A percentile compares a stretch with the other conserved stretches of the same genome.
Evolutionary conservation across 2,888 invertebrate genomes (phyloP).

Genomic region (Trissolcus brochymenae): DNA sequence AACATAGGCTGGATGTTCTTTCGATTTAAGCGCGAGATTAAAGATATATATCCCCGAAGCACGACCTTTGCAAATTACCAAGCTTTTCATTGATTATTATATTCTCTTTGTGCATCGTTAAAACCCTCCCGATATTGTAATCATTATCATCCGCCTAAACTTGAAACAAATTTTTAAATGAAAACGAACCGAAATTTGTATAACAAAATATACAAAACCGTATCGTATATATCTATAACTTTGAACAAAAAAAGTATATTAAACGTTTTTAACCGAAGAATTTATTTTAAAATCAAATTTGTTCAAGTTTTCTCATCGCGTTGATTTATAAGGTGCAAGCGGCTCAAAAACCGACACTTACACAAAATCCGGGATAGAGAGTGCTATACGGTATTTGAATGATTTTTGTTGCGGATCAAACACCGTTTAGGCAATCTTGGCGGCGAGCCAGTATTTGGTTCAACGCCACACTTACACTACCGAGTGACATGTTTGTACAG

Average conservation of each 20-base stretch:
- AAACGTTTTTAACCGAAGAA: too few relatives aligned
- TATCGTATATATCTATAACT: too few relatives aligned
- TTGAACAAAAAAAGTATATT: too few relatives aligned
- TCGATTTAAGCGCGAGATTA: slow-evolving; percentile 57
- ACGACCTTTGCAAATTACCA: slow-evolving; percentile 51
- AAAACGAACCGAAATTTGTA: too few relatives aligned
- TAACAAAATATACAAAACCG: too few relatives aligned
- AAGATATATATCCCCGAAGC: slow-evolving; percentile 51
- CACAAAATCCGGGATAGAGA: slow-evolving; percentile 14
- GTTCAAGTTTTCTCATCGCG: slow-evolving; percentile 16
- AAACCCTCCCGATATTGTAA: background rate
- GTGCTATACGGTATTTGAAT: slow-evolving; percentile 31
- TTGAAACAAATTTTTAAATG: too few relatives aligned
- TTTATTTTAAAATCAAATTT: too few relatives aligned
- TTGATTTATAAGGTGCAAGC: slow-evolving; percentile 48
- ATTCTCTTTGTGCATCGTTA: slow-evolving; percentile 16
- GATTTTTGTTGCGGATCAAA: slow-evolving; percentile 59
- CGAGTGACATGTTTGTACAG: slow-evolving; percentile 18
- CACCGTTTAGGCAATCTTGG: slow-evolving; percentile 75
- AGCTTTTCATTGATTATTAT: slow-evolving; percentile 26
- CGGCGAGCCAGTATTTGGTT: slow-evolving; percentile 57
- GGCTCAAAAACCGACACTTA: slow-evolving; percentile 41
- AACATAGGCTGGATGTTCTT: slow-evolving; percentile 58
- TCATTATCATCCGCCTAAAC: background rate
- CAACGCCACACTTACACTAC: slow-evolving; percentile 41